Evolutionary conservation across 2,113 vertebrate genomes (phyloP).

Genomic region (Propithecus coquereli): DNA sequence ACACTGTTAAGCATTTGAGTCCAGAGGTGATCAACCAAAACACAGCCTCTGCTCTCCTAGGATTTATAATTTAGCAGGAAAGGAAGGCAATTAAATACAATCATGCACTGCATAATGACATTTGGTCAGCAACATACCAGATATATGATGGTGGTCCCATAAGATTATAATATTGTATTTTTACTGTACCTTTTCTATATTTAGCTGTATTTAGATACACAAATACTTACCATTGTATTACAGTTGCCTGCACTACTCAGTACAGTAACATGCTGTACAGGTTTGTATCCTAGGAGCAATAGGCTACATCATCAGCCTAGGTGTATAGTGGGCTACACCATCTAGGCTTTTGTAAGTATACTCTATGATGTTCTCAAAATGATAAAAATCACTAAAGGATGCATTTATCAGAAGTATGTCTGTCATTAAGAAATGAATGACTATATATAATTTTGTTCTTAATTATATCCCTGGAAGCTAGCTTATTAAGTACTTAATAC

Average conservation of each 20-base stretch:
- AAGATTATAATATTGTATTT: background rate
- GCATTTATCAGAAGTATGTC: background rate
- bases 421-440: background rate
- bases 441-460: background rate
- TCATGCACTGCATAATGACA: background rate
- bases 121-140: background rate
- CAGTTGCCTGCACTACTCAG: background rate
- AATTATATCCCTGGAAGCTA: conserved; percentile 35
- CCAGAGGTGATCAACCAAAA: background rate
- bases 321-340: background rate
- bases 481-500: conserved; percentile 36
- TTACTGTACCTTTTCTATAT: background rate
- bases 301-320: background rate
- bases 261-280: background rate
- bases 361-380: background rate
- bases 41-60: background rate
- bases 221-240: background rate
- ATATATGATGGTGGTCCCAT: background rate
- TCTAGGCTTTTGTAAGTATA: background rate
- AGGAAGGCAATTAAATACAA: background rate
- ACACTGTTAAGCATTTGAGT: background rate
- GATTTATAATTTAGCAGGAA: background rate
- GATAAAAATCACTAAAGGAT: background rate
- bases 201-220: background rate
- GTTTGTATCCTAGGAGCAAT: background rate